Evolutionary conservation across 2,113 vertebrate genomes (phyloP), one percentile per base, ranked within the genome.

Genomic region (Cyanistes caeruleus): DNA sequence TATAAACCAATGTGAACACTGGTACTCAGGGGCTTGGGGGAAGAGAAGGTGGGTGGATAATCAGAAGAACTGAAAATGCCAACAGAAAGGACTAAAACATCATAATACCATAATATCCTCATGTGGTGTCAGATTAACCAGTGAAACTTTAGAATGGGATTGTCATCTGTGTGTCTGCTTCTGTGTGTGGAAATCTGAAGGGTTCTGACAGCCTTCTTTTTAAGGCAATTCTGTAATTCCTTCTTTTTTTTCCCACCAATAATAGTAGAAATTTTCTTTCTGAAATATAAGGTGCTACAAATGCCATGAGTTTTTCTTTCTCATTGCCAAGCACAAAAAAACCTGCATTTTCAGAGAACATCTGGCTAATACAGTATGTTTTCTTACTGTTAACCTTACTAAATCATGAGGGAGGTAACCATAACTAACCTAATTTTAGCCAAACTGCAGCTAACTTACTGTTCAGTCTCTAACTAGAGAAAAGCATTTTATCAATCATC

Each of bases 351-450:
- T 70, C 43, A 82, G 49, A 60, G 65, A 91, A 72, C 20, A 94
- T 39, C 33, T 90, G 80, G 28, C 44, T 52, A 56, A 89, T 77
- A 44, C 15, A 55, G 31, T 63, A 13, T 46, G 8, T 73, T 88
- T 89, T 39, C 43, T 77, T 84, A 39, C 43, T 70, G 35, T 65
- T 81, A 90, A 65, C 53, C 73, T 63, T 56, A 87, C 19, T 67
- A 79, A 92, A 69, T 59, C 46, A 68, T 14, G 64, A 81, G n/a
- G 24, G 41, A 65, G 60, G 59, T 76, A 74, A 63, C 41, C 28
- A 44, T 37, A 89, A 84, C 78, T 95, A 93, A 82, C 28, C 35
- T 62, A 33, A 80, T 93, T 89, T 93, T 90, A 95, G 58, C 74
- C 30, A 11, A 79, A 89, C 64, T 82, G 58, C 56, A 91, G n/a